Percentiles rank a stretch among this genome's conserved stretches.
phyloP scores from a whole-genome alignment of 2,888 invertebrate species.

The Drosophila mulleri region DNA sequence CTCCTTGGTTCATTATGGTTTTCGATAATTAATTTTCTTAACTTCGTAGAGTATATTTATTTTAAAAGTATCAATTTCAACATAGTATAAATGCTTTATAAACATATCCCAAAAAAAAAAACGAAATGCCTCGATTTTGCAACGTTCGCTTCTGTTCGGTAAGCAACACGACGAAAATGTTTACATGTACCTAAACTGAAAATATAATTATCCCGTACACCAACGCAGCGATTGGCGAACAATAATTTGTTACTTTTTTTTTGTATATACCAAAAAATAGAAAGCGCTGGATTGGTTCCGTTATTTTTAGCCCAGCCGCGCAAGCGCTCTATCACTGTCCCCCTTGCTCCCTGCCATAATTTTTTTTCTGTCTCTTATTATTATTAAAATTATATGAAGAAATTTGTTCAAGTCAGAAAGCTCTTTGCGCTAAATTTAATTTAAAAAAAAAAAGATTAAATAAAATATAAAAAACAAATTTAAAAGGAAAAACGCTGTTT shows the following conservation, averaged over 20 bases:
- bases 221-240: slow-evolving; percentile 6
- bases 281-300: not conserved
- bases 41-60: slow-evolving; percentile 61
- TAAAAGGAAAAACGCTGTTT: slow-evolving; percentile 2
- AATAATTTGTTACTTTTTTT: slow-evolving; percentile 1
- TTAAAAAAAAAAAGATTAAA: slow-evolving; percentile 23
- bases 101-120: slow-evolving; percentile 33
- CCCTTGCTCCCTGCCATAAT: not conserved
- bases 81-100: slow-evolving; percentile 46
- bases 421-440: slow-evolving; percentile 36
- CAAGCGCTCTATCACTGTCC: not conserved
- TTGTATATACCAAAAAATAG: not conserved
- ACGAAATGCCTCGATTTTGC: not conserved
- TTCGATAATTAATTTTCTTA: slow-evolving; percentile 30
- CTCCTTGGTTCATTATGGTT: slow-evolving; percentile 14
- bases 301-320: slow-evolving; percentile 1
- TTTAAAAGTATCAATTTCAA: slow-evolving; percentile 58
- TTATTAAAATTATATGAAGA: slow-evolving; percentile 36
- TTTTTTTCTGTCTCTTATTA: slow-evolving; percentile 19
- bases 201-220: slow-evolving; percentile 41
- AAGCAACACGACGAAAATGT: slow-evolving; percentile 30
- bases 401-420: slow-evolving; percentile 44
- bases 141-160: slow-evolving; percentile 23
- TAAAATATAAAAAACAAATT: slow-evolving; percentile 13
- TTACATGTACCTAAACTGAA: slow-evolving; percentile 47